phyloP scores from a whole-genome alignment of 2,888 invertebrate genomes.

The Heliothis peltigera region DNA sequence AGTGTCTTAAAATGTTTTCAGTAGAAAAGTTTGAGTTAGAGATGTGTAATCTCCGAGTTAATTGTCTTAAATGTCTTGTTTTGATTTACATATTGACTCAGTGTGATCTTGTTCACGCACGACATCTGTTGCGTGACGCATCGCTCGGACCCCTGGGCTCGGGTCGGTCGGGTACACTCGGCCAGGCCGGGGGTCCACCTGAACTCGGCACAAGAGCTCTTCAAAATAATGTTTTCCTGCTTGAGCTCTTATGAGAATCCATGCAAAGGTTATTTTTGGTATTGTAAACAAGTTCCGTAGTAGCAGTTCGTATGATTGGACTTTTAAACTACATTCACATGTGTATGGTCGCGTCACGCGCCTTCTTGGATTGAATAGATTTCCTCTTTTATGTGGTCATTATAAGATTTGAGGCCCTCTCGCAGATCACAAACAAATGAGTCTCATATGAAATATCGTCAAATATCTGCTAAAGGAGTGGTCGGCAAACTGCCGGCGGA shows the following conservation, averaged over 20 bases:
- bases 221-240: constrained; percentile 23
- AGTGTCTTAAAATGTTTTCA: constrained; percentile 10
- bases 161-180: neutral
- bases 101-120: constrained; percentile 13
- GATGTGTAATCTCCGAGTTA: neutral
- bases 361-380: constrained; percentile 13
- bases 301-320: neutral
- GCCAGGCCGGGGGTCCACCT: constrained; percentile 12
- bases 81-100: constrained; percentile 10
- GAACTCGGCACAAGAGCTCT: constrained; percentile 30
- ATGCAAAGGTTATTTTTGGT: constrained; percentile 14
- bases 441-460: constrained; percentile 27
- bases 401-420: constrained; percentile 25
- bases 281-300: neutral
- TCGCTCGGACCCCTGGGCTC: neutral
- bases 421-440: constrained; percentile 25
- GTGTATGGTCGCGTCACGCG: neutral
- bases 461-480: constrained; percentile 27
- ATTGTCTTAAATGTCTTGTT: neutral
- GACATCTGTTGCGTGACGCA: constrained; percentile 14
- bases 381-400: constrained; percentile 2
- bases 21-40: constrained; percentile 4
- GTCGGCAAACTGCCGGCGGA: constrained; percentile 36
- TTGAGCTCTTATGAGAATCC: constrained; percentile 8
- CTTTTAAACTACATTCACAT: neutral